Base-by-base conservation (phyloP, 2,888 invertebrate species). In the Epicampocera succincta region DNA sequence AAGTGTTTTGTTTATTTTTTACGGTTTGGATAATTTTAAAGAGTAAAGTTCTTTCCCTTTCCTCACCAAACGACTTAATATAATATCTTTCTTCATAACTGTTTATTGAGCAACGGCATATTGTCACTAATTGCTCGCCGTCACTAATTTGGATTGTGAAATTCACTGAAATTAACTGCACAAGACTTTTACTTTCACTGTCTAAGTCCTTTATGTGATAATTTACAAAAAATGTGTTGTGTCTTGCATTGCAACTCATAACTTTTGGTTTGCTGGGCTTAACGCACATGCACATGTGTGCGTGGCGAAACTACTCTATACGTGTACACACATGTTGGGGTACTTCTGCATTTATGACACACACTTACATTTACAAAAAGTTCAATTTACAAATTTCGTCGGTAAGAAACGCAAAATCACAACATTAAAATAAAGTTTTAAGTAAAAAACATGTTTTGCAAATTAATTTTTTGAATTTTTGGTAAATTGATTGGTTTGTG, bases 361-460 rank as follows among this genome's bases (percentile, higher is more conserved):
- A 52, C 50, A 73, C 78, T 66, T 79, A 79, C 78, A 60, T 66
- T 29, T 38, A 44, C 38, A 9, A 33, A 33, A 65, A n/a, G 12
- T 40, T 25, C 42, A 9, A 29, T 75, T 42, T 50, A 61, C 25
- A 56, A 9, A 33, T 60, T 66, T 54, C 21, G 21, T 54, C 25
- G 0, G 50, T 29, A 44, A 42, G 54, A 58, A 74, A 69, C 69
- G 66, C 79, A 74, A 60, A 75, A 54, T 74, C 71, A 79, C 79
- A 79, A 82, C 71, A 71, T 77, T 81, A 25, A 61, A 81, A 81
- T 50, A 81, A 81, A 42, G 69, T 61, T 78, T 68, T 54, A n/a
- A 48, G 46, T 76, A 61, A 76, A 71, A 79, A 76, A 76, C 60
- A 38, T 44, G 56, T 69, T 75, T 77, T 33, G 48, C 38, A 40